These are phyloP conservation scores for Sebastes glaucus DNA, from an alignment of 2,797 vertebrate species.

Conservation along the genomic window DNA sequence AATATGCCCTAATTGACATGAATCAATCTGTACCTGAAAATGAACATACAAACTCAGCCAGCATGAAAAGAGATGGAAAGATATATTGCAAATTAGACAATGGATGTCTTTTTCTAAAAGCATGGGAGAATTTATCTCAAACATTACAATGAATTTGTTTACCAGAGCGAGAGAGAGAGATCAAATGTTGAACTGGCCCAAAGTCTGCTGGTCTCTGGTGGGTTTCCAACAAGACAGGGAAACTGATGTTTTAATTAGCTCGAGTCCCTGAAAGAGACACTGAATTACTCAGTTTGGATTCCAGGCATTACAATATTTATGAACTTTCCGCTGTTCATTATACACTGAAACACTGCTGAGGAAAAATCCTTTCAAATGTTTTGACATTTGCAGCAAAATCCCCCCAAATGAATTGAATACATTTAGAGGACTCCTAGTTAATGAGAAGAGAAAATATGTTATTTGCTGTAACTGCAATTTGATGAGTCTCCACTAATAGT, in stretches of 20 bases:
- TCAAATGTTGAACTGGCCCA: not conserved
- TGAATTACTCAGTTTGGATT: conserved; percentile 38
- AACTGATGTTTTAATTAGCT: conserved; percentile 49
- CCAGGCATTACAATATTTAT: conserved; percentile 43
- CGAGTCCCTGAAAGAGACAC: not conserved
- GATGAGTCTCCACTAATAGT: not conserved
- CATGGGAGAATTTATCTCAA: not conserved
- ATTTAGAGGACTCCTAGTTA: not conserved
- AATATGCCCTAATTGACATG: not conserved
- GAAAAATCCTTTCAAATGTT: not conserved
- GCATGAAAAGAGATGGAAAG: not conserved
- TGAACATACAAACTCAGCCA: not conserved
- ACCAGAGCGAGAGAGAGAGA: not conserved
- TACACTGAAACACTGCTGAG: not conserved
- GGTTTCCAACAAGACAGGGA: not conserved
- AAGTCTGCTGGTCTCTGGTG: not conserved
- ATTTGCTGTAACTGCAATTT: not conserved
- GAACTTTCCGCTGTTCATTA: conserved; percentile 15
- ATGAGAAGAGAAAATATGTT: not conserved
- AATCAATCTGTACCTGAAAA: not conserved
- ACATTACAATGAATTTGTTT: not conserved
- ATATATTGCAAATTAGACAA: not conserved
- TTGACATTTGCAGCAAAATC: not conserved
- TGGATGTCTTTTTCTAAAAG: not conserved
- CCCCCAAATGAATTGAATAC: not conserved